These are phyloP conservation scores for Junonia oenone DNA, from an alignment of 2,888 invertebrate species.

Conservation along the genomic window DNA sequence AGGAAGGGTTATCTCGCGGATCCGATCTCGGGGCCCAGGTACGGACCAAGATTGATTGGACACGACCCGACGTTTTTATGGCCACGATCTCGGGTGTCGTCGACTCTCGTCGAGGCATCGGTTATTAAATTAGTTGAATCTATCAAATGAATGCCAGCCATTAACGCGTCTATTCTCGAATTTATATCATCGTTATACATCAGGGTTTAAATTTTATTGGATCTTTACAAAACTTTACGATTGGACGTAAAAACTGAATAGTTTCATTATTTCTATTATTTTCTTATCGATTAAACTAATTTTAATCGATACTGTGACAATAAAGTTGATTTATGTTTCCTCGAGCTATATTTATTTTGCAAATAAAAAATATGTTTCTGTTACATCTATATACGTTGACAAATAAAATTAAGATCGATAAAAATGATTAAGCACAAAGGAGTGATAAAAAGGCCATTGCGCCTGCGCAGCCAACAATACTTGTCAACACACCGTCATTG, in stretches of 20 bases:
- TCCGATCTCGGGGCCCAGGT: conserved; percentile 69
- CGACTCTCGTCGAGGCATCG: conserved; percentile 60
- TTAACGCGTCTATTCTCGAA: conserved; percentile 42
- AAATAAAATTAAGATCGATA: conserved; percentile 13
- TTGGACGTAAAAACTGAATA: not conserved
- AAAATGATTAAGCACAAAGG: conserved; percentile 25
- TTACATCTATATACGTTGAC: not conserved
- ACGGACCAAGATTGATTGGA: conserved; percentile 74
- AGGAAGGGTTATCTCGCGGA: conserved; percentile 73
- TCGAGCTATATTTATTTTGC: not conserved
- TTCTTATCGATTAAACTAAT: not conserved
- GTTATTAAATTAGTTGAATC: conserved; percentile 73
- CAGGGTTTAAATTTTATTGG: conserved; percentile 10
- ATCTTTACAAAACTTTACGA: conserved; percentile 17
- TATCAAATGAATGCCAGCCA: conserved; percentile 52
- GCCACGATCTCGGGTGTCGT: conserved; percentile 66
- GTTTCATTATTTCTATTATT: not conserved
- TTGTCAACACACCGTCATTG: conserved; percentile 57
- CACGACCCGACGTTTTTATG: conserved; percentile 71
- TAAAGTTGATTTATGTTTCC: not conserved
- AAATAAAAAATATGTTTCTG: not conserved
- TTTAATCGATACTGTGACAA: not conserved
- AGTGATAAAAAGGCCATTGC: conserved; percentile 26
- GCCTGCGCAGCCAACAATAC: conserved; percentile 45
- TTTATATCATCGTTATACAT: conserved; percentile 14